phyloP scores from a whole-genome alignment of 2,113 vertebrate species.

The Spea bombifrons region DNA sequence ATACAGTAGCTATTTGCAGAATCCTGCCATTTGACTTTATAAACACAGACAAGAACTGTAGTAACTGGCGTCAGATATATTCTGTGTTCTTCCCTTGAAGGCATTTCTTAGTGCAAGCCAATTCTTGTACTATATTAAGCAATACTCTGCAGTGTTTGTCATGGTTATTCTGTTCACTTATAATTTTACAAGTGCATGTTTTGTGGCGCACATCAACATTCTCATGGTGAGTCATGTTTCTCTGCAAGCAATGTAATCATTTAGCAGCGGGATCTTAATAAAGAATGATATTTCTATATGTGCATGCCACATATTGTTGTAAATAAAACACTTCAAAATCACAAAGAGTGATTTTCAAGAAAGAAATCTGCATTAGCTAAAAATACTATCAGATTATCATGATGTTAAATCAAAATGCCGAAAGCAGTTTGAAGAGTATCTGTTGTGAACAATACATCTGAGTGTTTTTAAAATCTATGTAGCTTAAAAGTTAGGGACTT shows the following conservation, averaged over 20 bases:
- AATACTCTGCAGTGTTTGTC: conserved; percentile 51
- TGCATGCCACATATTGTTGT: too few relatives aligned
- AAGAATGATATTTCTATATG: too few relatives aligned
- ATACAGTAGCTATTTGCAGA: conserved; percentile 39
- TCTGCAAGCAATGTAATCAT: neutral
- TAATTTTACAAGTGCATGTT: conserved; percentile 9
- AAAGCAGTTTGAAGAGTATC: too few relatives aligned
- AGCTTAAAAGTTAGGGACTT: too few relatives aligned
- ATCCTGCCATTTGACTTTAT: conserved; percentile 50
- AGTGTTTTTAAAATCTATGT: too few relatives aligned
- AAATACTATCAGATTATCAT: too few relatives aligned
- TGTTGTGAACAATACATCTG: too few relatives aligned
- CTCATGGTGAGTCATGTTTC: neutral
- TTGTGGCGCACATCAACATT: conserved; percentile 3
- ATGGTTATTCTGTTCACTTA: conserved; percentile 3
- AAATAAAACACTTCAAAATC: too few relatives aligned
- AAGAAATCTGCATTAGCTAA: too few relatives aligned
- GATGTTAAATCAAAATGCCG: too few relatives aligned
- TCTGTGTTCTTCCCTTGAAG: conserved; percentile 54
- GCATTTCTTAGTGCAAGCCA: conserved; percentile 49
- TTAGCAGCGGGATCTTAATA: too few relatives aligned
- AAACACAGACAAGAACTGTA: conserved; percentile 57
- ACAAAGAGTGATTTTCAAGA: too few relatives aligned
- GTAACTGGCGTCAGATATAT: conserved; percentile 53
- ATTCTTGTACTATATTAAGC: conserved; percentile 37